Evolutionary conservation across 2,797 vertebrate species (phyloP).

Genomic region (Hipposideros larvatus): DNA sequence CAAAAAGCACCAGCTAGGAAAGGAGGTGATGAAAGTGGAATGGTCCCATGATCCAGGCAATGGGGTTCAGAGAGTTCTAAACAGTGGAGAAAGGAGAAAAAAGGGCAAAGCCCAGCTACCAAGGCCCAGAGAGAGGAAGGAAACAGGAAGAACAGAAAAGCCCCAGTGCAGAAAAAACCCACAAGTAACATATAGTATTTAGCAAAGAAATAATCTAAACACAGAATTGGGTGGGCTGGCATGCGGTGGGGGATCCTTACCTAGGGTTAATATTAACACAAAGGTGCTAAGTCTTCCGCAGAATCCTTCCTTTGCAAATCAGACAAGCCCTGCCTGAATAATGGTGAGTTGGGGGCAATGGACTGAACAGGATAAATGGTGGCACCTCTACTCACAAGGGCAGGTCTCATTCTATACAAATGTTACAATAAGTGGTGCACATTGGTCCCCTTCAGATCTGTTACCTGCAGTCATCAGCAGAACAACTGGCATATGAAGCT

Average conservation of each 20-base stretch:
- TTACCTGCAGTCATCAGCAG: background rate
- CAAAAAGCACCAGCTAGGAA: background rate
- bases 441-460: background rate
- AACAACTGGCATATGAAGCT: background rate
- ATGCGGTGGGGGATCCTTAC: background rate
- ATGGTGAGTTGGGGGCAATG: background rate
- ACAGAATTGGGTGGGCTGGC: background rate
- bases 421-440: accelerated
- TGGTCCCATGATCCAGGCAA: background rate
- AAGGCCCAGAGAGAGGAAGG: background rate
- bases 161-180: background rate
- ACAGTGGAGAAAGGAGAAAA: background rate
- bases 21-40: accelerated
- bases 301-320: background rate
- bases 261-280: background rate
- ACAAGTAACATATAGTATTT: background rate
- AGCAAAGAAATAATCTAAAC: background rate
- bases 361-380: background rate
- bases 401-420: background rate
- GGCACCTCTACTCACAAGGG: background rate
- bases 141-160: background rate
- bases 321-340: background rate
- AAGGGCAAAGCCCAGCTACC: background rate
- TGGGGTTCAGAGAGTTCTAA: background rate
- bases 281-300: background rate